These are phyloP conservation scores for Hirundo rustica DNA, from an alignment of 2,797 vertebrate species.

Conservation along the genomic window DNA sequence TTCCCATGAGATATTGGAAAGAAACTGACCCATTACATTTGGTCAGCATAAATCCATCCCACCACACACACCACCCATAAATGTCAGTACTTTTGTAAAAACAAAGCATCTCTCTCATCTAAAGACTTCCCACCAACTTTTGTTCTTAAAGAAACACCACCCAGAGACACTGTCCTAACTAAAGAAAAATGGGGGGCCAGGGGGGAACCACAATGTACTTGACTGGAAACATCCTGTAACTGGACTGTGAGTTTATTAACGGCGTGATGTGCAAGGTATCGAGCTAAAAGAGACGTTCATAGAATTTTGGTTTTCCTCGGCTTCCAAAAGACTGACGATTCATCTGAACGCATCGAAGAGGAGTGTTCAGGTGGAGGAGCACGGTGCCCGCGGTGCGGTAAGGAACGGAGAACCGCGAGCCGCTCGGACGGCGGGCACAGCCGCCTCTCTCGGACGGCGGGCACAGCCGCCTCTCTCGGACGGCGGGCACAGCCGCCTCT, in stretches of 20 bases:
- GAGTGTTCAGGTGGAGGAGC: accelerated
- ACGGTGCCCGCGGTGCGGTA: accelerated
- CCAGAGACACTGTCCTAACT: accelerated
- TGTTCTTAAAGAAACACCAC: background rate
- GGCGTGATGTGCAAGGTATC: accelerated
- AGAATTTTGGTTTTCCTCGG: background rate
- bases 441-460: no score
- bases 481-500: no score
- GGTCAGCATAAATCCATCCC: background rate
- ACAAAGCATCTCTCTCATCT: background rate
- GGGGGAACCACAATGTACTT: accelerated
- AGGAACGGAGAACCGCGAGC: accelerated
- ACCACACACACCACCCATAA: background rate
- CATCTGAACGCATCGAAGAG: accelerated
- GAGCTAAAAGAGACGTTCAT: accelerated
- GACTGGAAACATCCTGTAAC: accelerated
- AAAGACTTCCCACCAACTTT: background rate
- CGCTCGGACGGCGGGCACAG: background rate
- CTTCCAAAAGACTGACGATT: background rate
- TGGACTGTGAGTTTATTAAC: accelerated
- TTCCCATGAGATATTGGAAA: background rate
- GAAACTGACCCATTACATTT: background rate
- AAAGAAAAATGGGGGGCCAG: accelerated
- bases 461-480: no score
- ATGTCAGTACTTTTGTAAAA: accelerated